These are phyloP conservation scores for Danaus plexippus DNA, from an alignment of 1,140 invertebrate genomes.

Conservation along the genomic window DNA sequence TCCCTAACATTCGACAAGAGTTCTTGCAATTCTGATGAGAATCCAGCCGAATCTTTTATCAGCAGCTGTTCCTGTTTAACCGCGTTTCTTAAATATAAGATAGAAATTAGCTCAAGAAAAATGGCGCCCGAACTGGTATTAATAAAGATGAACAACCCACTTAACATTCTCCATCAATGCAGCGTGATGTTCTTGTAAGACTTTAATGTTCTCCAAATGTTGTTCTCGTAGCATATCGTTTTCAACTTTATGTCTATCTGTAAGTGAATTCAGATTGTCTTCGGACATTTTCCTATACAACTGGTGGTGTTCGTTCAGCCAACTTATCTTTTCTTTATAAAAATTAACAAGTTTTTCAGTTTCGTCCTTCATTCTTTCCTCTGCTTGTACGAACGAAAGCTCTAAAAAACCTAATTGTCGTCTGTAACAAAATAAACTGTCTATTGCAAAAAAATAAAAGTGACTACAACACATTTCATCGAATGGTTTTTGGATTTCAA, in stretches of 20 bases:
- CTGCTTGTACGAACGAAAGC: constrained; percentile 53
- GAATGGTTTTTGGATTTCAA: too few relatives aligned
- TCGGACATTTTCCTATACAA: constrained; percentile 51
- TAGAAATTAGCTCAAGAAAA: not conserved
- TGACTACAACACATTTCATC: too few relatives aligned
- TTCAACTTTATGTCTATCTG: constrained; percentile 50
- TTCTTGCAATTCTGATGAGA: constrained; percentile 25
- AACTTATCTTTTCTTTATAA: constrained; percentile 59
- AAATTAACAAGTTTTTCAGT: constrained; percentile 59
- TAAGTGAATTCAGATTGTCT: constrained; percentile 43
- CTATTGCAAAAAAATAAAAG: too few relatives aligned
- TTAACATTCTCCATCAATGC: constrained; percentile 65
- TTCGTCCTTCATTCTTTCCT: constrained; percentile 66
- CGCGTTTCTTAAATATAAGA: constrained; percentile 40
- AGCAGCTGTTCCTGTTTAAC: constrained; percentile 58
- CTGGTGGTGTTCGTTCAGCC: constrained; percentile 61
- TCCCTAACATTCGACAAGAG: constrained; percentile 44
- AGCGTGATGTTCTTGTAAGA: constrained; percentile 63
- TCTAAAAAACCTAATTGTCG: constrained; percentile 61
- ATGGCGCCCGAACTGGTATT: not conserved
- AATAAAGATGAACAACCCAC: constrained; percentile 26
- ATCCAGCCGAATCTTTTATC: constrained; percentile 45
- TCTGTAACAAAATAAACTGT: constrained; percentile 29
- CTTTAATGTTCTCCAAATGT: constrained; percentile 57
- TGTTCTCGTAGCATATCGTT: constrained; percentile 55